These are phyloP conservation scores for Cyprinus carpio DNA, from an alignment of 2,113 vertebrate species.

Conservation along the genomic window DNA sequence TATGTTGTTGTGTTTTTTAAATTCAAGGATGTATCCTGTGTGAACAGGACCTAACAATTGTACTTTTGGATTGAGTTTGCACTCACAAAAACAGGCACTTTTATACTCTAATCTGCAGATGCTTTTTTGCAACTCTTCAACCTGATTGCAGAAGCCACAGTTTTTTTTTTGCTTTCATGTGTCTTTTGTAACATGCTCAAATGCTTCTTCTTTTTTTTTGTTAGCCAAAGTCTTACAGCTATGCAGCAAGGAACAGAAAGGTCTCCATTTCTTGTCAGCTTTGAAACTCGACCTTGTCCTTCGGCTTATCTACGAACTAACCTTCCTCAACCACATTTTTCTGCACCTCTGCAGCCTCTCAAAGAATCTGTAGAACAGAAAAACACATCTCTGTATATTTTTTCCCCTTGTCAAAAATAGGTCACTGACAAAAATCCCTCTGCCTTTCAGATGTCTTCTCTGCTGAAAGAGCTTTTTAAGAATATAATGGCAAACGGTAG, in stretches of 20 bases:
- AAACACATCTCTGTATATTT: neutral
- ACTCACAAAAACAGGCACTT: neutral
- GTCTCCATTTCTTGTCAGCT: slow-evolving; percentile 53
- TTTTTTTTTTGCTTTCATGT: neutral
- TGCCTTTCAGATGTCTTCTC: slow-evolving; percentile 11
- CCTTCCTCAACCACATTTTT: slow-evolving; percentile 31
- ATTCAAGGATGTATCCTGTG: neutral
- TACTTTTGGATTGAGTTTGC: neutral
- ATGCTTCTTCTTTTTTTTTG: slow-evolving; percentile 66
- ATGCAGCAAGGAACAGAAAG: slow-evolving; percentile 67
- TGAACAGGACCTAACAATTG: neutral
- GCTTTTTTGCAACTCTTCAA: neutral
- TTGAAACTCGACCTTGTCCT: slow-evolving; percentile 37
- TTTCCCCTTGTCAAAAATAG: neutral
- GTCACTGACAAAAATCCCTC: neutral
- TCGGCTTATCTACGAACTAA: slow-evolving; percentile 63
- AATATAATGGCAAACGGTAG: neutral
- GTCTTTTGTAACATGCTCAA: slow-evolving; percentile 51
- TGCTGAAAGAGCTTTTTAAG: neutral
- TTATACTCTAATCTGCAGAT: neutral
- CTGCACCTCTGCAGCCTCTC: neutral
- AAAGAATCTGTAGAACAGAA: slow-evolving; percentile 28
- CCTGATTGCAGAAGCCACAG: neutral
- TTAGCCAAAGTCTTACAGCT: slow-evolving; percentile 69
- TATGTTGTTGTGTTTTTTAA: neutral